Conservation (phyloP, 1,140 invertebrate genomes). For the Sitophilus oryzae region DNA sequence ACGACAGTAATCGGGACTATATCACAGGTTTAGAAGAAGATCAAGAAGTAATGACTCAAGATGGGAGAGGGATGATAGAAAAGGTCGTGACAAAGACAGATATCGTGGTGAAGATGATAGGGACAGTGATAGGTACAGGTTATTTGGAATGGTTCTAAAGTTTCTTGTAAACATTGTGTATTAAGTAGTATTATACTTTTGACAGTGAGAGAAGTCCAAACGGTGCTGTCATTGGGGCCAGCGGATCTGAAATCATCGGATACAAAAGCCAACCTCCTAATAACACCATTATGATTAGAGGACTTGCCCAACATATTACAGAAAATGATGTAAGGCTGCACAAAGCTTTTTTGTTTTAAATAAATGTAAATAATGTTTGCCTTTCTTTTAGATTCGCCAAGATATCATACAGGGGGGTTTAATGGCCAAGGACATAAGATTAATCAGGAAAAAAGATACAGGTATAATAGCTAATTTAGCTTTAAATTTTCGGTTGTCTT, state of each 20-base stretch:
- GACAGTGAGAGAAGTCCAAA: slow-evolving; percentile 41
- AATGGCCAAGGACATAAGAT: slow-evolving; percentile 74
- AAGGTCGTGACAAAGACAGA: slow-evolving; percentile 38
- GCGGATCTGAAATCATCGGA: slow-evolving; percentile 44
- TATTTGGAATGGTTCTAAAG: slow-evolving; percentile 33
- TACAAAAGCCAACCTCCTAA: slow-evolving; percentile 73
- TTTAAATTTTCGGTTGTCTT: slow-evolving; percentile 32
- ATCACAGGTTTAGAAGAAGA: slow-evolving; percentile 30
- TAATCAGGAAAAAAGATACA: slow-evolving; percentile 82
- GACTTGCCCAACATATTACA: slow-evolving; percentile 70
- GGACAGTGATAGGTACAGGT: slow-evolving; percentile 36
- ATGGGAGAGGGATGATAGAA: slow-evolving; percentile 38
- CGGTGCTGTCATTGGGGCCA: slow-evolving; percentile 40
- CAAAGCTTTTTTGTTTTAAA: too few relatives aligned
- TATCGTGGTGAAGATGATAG: slow-evolving; percentile 43
- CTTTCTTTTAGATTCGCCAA: slow-evolving; percentile 59
- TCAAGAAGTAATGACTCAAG: slow-evolving; percentile 35
- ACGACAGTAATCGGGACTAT: slow-evolving; percentile 35
- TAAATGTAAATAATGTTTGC: too few relatives aligned
- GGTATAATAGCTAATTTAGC: slow-evolving; percentile 50
- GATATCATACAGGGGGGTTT: slow-evolving; percentile 68
- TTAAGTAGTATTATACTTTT: slow-evolving; percentile 38
- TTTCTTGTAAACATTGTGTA: slow-evolving; percentile 23
- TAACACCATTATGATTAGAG: slow-evolving; percentile 79
- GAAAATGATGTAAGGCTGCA: slow-evolving; percentile 83